These are phyloP conservation scores for Harmothoe impar DNA, from an alignment of 2,888 invertebrate species.

Conservation along the genomic window DNA sequence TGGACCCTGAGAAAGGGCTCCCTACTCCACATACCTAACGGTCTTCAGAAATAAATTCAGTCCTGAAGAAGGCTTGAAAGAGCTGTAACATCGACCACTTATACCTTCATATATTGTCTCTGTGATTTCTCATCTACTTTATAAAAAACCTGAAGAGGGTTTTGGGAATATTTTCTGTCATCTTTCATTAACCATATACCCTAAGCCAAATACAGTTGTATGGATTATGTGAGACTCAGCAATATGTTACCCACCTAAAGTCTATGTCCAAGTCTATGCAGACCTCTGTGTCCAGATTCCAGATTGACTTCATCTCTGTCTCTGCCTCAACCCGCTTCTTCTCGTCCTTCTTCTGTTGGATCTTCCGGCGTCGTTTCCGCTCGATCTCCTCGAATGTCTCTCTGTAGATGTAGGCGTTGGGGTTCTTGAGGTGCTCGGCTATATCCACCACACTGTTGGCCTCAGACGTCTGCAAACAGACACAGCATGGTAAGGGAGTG, in stretches of 20 bases:
- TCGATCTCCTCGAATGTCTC: constrained; percentile 33
- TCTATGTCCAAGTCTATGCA: constrained; percentile 73
- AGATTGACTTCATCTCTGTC: constrained; percentile 75
- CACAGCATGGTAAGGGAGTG: background rate
- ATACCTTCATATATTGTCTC: too few species aligned
- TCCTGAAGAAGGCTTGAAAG: too few species aligned
- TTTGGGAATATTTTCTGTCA: too few species aligned
- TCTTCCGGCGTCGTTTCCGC: background rate
- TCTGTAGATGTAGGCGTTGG: constrained; percentile 57
- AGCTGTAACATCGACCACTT: too few species aligned
- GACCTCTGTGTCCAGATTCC: constrained; percentile 80
- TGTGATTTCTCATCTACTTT: too few species aligned
- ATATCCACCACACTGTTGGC: constrained; percentile 37
- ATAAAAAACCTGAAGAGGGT: too few species aligned
- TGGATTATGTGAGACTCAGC: too few species aligned
- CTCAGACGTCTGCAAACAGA: constrained; percentile 52
- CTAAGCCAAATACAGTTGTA: too few species aligned
- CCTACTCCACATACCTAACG: too few species aligned
- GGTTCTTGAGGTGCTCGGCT: background rate
- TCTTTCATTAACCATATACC: too few species aligned
- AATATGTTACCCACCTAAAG: constrained; percentile 78
- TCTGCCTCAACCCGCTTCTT: constrained; percentile 77
- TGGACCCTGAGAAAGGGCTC: too few species aligned
- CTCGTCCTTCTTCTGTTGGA: constrained; percentile 76
- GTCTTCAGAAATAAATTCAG: too few species aligned